Percentiles rank a stretch among this genome's conserved stretches.
phyloP scores from a whole-genome alignment of 53 echinoderm and acorn worm genomes.

The Stichopus horrens region DNA sequence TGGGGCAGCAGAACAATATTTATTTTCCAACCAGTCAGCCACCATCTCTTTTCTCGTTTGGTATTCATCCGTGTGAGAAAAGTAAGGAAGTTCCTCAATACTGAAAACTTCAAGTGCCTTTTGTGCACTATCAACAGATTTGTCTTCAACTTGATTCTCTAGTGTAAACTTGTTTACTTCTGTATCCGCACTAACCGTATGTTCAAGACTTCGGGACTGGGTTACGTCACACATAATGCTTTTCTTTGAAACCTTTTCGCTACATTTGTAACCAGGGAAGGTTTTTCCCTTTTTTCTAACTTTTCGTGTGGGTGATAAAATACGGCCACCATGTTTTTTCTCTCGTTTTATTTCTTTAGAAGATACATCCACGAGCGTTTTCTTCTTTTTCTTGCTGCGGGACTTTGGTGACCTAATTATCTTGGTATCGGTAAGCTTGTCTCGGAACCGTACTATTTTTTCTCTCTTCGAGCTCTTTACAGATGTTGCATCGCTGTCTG shows the following conservation, averaged over 20 bases:
- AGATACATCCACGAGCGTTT: background rate
- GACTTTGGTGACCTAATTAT: slow-evolving; percentile 52
- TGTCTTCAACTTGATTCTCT: background rate
- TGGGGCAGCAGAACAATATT: slow-evolving; percentile 51
- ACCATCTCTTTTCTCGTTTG: slow-evolving; percentile 84
- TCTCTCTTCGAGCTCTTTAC: slow-evolving; percentile 47
- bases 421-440: slow-evolving; percentile 78
- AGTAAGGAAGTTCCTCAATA: slow-evolving; percentile 79
- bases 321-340: slow-evolving; percentile 20
- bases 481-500: slow-evolving; percentile 60
- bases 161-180: slow-evolving; percentile 2
- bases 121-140: background rate
- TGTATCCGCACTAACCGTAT: slow-evolving; percentile 55
- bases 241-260: slow-evolving; percentile 61
- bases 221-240: slow-evolving; percentile 61
- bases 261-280: slow-evolving; percentile 65
- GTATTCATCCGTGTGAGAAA: slow-evolving; percentile 73
- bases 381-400: slow-evolving; percentile 9
- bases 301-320: slow-evolving; percentile 53
- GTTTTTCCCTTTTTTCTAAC: slow-evolving; percentile 58
- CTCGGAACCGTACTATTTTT: slow-evolving; percentile 76
- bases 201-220: slow-evolving; percentile 33
- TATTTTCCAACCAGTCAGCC: slow-evolving; percentile 75
- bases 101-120: slow-evolving; percentile 59
- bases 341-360: background rate